Evolutionary conservation across 2,797 vertebrate genomes (phyloP).

Genomic region (Mallotus villosus): DNA sequence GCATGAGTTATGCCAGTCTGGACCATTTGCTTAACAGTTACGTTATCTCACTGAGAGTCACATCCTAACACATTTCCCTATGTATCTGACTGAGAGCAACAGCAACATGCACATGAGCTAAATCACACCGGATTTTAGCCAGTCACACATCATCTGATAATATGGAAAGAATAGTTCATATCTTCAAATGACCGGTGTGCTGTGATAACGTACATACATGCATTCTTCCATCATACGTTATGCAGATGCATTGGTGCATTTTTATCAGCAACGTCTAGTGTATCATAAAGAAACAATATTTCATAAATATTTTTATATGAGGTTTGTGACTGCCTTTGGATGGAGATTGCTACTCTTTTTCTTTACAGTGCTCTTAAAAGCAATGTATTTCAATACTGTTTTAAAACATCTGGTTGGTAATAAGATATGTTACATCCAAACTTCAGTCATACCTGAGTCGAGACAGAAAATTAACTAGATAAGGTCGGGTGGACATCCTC

Average conservation of each 20-base stretch:
- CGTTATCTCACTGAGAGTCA: slow-evolving; percentile 40
- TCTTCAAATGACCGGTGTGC: background rate
- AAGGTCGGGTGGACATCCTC: background rate
- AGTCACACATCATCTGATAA: background rate
- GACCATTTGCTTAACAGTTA: slow-evolving; percentile 69
- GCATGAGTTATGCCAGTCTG: slow-evolving; percentile 42
- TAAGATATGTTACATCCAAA: background rate
- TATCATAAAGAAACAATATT: background rate
- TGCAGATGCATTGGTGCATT: slow-evolving; percentile 12
- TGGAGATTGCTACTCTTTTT: background rate
- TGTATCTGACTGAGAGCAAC: slow-evolving; percentile 19
- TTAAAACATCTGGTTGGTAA: background rate
- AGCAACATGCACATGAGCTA: slow-evolving; percentile 23
- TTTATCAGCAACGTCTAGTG: background rate
- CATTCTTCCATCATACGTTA: background rate
- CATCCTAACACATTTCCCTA: slow-evolving; percentile 37
- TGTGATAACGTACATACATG: slow-evolving; percentile 3
- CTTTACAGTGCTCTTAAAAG: background rate
- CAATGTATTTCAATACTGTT: too few relatives aligned
- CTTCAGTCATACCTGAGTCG: background rate
- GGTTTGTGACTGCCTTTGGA: too few relatives aligned
- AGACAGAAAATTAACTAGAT: background rate
- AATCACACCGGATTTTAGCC: slow-evolving; percentile 25
- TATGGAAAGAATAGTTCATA: background rate
- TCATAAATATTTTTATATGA: background rate